Percentiles rank a stretch among this genome's conserved stretches.
Evolutionary conservation across 2,888 invertebrate genomes (phyloP).

Genomic region (Archips xylosteana): DNA sequence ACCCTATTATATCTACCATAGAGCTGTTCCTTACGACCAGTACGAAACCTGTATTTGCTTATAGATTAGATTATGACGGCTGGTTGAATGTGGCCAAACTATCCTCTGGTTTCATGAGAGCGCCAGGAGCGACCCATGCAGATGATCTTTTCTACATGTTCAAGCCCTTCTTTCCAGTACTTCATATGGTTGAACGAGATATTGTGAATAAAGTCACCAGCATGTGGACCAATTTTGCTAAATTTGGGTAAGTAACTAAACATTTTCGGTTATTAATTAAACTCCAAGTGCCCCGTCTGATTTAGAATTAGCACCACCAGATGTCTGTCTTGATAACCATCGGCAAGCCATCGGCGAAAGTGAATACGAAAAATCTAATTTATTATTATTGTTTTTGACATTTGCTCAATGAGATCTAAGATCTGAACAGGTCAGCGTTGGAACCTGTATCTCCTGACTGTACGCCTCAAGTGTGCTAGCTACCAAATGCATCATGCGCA

Average conservation of each 20-base stretch:
- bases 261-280: neutral
- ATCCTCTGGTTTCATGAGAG: constrained; percentile 56
- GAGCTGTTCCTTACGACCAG: constrained; percentile 61
- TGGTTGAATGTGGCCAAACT: constrained; percentile 71
- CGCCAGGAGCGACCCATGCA: constrained; percentile 76
- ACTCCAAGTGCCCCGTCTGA: neutral
- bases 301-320: too few relatives aligned
- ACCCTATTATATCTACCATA: constrained; percentile 63
- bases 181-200: constrained; percentile 55
- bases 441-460: too few relatives aligned
- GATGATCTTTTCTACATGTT: constrained; percentile 80
- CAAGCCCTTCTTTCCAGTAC: constrained; percentile 56
- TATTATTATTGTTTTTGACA: too few relatives aligned
- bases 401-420: too few relatives aligned
- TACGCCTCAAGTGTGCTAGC: too few relatives aligned
- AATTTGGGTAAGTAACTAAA: constrained; percentile 63
- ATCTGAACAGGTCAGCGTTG: too few relatives aligned
- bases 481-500: too few relatives aligned
- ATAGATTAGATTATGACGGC: constrained; percentile 71
- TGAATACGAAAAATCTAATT: too few relatives aligned
- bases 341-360: too few relatives aligned
- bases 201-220: constrained; percentile 65
- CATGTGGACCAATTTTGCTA: constrained; percentile 79
- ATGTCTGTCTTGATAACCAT: too few relatives aligned
- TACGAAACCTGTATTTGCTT: constrained; percentile 62